A percentile compares a stretch with the other conserved stretches of the same genome.
phyloP scores from a whole-genome alignment of 2,888 invertebrate genomes.

The Tipula unca region DNA sequence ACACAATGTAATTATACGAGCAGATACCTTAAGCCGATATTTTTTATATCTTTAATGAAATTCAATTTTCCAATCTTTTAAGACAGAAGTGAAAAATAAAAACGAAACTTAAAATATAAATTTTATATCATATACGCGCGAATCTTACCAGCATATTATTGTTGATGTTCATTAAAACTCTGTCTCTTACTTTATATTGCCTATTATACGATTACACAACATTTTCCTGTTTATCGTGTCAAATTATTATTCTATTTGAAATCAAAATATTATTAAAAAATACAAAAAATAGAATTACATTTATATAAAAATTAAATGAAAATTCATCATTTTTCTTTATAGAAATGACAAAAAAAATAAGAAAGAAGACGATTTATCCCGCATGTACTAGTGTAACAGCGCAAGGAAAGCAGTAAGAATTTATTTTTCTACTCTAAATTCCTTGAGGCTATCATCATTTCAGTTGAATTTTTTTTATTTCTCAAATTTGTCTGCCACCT shows the following conservation, averaged over 20 bases:
- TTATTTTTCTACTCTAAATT: not conserved
- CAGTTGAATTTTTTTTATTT: not conserved
- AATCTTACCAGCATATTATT: not conserved
- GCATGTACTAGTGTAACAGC: not conserved
- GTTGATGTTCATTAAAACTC: not conserved
- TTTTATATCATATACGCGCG: too few relatives aligned
- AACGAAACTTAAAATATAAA: too few relatives aligned
- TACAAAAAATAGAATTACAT: not conserved
- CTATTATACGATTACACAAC: not conserved
- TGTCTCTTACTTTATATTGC: too few relatives aligned
- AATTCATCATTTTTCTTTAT: not conserved
- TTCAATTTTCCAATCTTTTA: too few relatives aligned
- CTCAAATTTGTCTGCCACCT: not conserved
- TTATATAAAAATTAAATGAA: not conserved
- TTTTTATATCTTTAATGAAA: too few relatives aligned
- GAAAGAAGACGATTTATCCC: not conserved
- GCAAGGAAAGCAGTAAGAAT: not conserved
- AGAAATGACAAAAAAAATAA: not conserved
- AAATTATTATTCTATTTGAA: not conserved
- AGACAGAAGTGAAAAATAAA: too few relatives aligned
- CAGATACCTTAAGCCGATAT: too few relatives aligned
- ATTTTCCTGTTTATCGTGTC: not conserved
- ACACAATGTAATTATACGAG: too few relatives aligned
- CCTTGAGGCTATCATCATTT: not conserved
- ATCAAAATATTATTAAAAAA: not conserved